Conservation (phyloP, 2,888 invertebrate species). For the Tortricodes alternella region DNA sequence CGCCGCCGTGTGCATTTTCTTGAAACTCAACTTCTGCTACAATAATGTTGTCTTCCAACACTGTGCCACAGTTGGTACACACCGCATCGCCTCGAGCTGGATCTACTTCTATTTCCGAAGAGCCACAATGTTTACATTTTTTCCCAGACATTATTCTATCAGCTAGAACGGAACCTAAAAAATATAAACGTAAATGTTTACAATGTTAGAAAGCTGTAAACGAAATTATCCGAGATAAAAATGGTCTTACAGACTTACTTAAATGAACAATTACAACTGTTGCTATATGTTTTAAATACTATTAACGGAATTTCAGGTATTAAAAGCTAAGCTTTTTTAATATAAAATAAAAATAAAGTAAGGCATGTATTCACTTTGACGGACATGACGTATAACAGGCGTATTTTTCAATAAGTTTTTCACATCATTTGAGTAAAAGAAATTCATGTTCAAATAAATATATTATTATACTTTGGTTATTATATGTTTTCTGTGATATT, state of each 20-base stretch:
- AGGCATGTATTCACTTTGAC: no score
- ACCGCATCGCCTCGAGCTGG: constrained; percentile 97
- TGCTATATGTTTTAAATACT: no score
- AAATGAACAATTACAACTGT: background rate
- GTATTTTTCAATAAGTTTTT: no score
- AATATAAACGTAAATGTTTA: constrained; percentile 18
- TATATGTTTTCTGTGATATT: no score
- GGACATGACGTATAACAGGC: no score
- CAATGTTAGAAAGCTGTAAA: background rate
- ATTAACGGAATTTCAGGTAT: no score
- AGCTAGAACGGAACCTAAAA: constrained; percentile 33
- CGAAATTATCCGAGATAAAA: background rate
- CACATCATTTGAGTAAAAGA: no score
- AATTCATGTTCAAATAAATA: no score
- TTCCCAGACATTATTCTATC: constrained; percentile 79
- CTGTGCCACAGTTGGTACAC: constrained; percentile 97
- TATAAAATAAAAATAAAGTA: no score
- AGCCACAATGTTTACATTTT: constrained; percentile 94
- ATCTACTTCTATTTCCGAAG: constrained; percentile 96
- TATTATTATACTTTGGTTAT: no score
- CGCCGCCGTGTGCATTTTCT: constrained; percentile 94
- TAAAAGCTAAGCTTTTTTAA: no score
- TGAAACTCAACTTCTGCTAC: constrained; percentile 98
- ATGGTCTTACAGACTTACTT: background rate
- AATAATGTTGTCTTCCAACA: constrained; percentile 97